Conservation (phyloP, 2,113 vertebrate genomes). For the Saguinus imperator region DNA sequence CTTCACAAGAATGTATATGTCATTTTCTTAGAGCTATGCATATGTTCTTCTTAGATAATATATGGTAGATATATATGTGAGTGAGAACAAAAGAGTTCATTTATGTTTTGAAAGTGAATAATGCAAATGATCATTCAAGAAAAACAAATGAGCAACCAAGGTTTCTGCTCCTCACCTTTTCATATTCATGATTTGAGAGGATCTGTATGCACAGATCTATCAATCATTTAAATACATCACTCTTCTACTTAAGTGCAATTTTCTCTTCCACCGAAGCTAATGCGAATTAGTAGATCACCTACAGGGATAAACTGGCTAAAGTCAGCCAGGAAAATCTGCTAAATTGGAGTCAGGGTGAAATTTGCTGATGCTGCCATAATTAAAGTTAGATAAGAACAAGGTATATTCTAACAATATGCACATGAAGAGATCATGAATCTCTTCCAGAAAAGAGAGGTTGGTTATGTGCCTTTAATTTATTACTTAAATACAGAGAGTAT, state of each 20-base stretch:
- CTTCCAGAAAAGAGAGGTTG: background rate
- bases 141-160: background rate
- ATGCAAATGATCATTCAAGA: conserved; percentile 32
- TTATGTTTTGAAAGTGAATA: conserved; percentile 37
- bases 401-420: background rate
- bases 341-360: conserved; percentile 32
- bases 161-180: background rate
- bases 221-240: conserved; percentile 33
- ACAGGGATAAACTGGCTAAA: conserved; percentile 46
- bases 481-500: background rate
- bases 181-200: background rate
- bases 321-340: conserved; percentile 38
- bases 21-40: background rate
- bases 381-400: conserved; percentile 22
- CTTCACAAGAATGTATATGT: background rate
- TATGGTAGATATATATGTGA: background rate
- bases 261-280: conserved; percentile 51
- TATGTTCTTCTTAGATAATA: background rate
- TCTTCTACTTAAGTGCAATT: conserved; percentile 36
- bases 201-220: background rate
- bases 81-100: background rate
- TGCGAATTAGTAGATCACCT: conserved; percentile 54
- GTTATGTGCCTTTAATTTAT: background rate
- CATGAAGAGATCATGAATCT: background rate
- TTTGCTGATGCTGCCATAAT: conserved; percentile 52